Conservation (phyloP, 2,113 vertebrate species). For the Cinclus cinclus region DNA sequence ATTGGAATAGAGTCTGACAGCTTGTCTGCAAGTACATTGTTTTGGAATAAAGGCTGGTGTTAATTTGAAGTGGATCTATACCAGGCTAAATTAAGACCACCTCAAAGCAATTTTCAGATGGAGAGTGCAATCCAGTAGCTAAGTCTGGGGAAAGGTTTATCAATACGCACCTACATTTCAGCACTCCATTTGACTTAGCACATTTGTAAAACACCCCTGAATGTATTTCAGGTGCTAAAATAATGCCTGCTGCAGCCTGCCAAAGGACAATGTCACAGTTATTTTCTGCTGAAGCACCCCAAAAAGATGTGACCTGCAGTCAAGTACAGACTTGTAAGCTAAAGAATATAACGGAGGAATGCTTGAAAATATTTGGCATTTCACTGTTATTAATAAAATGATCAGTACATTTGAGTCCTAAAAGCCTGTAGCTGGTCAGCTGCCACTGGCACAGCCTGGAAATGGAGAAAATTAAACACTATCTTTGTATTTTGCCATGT, state of each 20-base stretch:
- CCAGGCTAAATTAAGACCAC: neutral
- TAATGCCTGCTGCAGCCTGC: neutral
- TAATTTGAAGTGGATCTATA: neutral
- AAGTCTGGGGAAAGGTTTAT: neutral
- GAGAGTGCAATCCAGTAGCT: neutral
- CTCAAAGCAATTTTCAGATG: neutral
- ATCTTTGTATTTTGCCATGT: neutral
- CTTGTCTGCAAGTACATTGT: neutral
- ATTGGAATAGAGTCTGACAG: neutral
- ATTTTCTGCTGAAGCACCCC: neutral
- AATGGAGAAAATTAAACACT: neutral
- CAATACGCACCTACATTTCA: neutral
- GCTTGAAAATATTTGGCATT: neutral
- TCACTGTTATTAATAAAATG: neutral
- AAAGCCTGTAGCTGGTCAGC: neutral
- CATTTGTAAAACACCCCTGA: neutral
- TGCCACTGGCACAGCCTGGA: neutral
- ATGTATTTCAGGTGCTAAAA: neutral
- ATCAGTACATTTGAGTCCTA: neutral
- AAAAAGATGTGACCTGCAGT: neutral
- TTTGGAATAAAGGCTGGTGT: neutral
- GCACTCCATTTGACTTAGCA: neutral
- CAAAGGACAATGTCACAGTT: neutral
- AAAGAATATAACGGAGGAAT: neutral
- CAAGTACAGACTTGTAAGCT: rapidly evolving